A percentile compares a stretch with the other conserved stretches of the same genome.
Conservation (phyloP, 1,140 invertebrate species). For the Apis laboriosa region DNA sequence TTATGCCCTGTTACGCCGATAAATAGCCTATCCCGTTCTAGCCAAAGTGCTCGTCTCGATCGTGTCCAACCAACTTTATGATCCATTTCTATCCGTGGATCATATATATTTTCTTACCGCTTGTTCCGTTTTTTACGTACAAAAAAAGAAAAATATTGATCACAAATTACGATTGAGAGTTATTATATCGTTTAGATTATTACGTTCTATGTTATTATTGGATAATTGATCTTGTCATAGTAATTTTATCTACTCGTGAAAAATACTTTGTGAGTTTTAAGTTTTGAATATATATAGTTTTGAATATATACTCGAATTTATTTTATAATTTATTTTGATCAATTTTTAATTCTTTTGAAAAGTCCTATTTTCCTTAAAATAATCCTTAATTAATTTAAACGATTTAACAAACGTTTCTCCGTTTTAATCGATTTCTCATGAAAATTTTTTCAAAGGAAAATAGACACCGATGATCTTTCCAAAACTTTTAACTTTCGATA, state of each 20-base stretch:
- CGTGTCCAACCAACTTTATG: conserved; percentile 22
- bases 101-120: background rate
- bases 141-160: background rate
- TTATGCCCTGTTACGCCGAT: conserved; percentile 65
- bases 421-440: background rate
- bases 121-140: background rate
- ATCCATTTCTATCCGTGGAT: conserved; percentile 21
- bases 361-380: background rate
- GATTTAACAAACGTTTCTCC: background rate
- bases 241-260: too few species aligned
- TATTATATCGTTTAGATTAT: too few species aligned
- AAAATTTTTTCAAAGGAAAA: background rate
- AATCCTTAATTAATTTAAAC: background rate
- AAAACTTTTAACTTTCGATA: background rate
- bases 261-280: too few species aligned
- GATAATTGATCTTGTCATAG: too few species aligned
- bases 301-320: too few species aligned
- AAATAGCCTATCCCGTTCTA: conserved; percentile 58
- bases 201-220: too few species aligned
- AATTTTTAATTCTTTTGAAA: too few species aligned
- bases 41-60: conserved; percentile 38
- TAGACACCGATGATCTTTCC: too few species aligned
- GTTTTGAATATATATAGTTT: too few species aligned
- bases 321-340: too few species aligned
- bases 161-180: too few species aligned